Base-by-base conservation (phyloP, 1,140 invertebrate genomes). In the Zaprionus vittiger region DNA sequence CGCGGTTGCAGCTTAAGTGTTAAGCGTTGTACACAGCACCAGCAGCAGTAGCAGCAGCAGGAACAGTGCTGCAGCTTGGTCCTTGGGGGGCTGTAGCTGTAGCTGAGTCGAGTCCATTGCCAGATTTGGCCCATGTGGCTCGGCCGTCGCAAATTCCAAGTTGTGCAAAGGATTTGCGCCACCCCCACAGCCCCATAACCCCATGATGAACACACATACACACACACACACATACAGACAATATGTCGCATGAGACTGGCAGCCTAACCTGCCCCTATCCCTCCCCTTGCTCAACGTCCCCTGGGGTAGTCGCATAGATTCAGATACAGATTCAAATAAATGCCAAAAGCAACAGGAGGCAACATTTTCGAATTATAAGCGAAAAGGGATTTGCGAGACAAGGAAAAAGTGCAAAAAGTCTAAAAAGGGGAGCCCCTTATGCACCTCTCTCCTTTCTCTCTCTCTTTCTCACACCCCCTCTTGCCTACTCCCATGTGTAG, bases 281-380 rank as follows among this genome's bases (percentile, higher is more conserved):
- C 9, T 9, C 3, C 31, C 28, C 28, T 9, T 31, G 2, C 31
- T 31, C 1, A 4, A 31, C 3, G 3, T 3, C 31, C 41, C n/a
- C 9, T 47, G 73, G 66, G 73, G 64, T 59, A 54, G 6, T 17
- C 41, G n/a, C 61, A 56, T 68, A 82, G 83, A 78, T 83, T 73
- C 84, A 71, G 76, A 84, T 85, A 90, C 85, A 90, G 85, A 90
- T 90, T 82, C 85, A 81, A 90, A 90, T 91, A 90, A 85, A 90
- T 82, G 85, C 79, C 79, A 90, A 80, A 85, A 82, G 81, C 85
- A 90, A 90, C 85, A 90, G 79, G 77, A 83, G 73, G 67, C 77
- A 86, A 80, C 83, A 83, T 85, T 86, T 91, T 77, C 80, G 75
- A 83, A 85, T 83, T 91, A 92, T 92, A 92, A 92, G 86, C 83